phyloP scores from a whole-genome alignment of 2,113 vertebrate genomes.

The Mesembrinibis cayennensis region DNA sequence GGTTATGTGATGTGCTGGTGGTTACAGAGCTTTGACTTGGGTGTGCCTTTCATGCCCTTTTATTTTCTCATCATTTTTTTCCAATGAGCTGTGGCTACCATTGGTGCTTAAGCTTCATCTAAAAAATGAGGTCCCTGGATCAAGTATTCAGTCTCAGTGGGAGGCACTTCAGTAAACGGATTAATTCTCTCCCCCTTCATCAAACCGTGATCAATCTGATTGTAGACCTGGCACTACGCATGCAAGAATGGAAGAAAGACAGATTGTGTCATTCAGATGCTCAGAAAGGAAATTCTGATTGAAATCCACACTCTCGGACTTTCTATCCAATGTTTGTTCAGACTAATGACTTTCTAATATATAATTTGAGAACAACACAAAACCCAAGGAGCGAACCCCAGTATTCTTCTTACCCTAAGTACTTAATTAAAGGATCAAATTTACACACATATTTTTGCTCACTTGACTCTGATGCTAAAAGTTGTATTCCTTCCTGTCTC shows the following conservation, averaged over 20 bases:
- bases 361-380: neutral
- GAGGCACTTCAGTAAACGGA: neutral
- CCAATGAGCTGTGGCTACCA: neutral
- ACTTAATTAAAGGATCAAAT: neutral
- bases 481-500: neutral
- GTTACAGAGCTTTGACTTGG: neutral
- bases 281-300: neutral
- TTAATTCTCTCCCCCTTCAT: neutral
- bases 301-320: neutral
- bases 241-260: neutral
- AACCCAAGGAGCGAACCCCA: neutral
- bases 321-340: neutral
- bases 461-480: neutral
- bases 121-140: neutral
- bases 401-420: neutral
- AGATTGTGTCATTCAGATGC: neutral
- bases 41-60: neutral
- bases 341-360: neutral
- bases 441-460: neutral
- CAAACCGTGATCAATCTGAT: neutral
- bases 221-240: neutral
- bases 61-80: neutral
- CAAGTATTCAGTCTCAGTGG: neutral
- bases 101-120: neutral
- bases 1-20: neutral